phyloP scores from a whole-genome alignment of 2,797 vertebrate genomes.

The Euphonia xanthogaster region DNA sequence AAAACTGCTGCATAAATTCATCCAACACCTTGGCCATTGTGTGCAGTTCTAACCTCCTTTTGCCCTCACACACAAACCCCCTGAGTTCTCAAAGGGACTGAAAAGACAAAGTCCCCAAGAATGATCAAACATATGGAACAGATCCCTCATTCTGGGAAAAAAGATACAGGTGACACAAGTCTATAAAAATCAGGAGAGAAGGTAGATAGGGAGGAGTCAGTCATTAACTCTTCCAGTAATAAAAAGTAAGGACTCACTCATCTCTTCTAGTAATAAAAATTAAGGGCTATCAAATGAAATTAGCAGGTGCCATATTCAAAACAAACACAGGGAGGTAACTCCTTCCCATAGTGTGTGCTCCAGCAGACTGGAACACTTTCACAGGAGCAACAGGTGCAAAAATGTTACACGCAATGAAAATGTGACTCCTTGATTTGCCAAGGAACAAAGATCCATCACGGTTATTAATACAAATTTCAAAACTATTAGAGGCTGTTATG shows the following conservation, averaged over 20 bases:
- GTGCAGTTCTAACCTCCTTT: accelerated
- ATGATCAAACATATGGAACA: not conserved
- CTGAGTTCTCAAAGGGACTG: not conserved
- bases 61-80: not conserved
- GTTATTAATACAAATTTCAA: not conserved
- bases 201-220: not conserved
- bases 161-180: not conserved
- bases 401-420: accelerated
- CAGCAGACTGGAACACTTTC: not conserved
- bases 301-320: not conserved
- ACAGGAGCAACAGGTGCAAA: not conserved
- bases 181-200: not conserved
- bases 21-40: not conserved
- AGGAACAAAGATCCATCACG: not conserved
- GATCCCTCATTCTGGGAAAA: not conserved
- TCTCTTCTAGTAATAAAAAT: not conserved
- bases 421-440: accelerated
- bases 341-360: not conserved
- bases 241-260: not conserved
- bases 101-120: not conserved
- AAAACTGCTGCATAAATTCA: not conserved
- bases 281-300: not conserved
- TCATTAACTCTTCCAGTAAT: not conserved
- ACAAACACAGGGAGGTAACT: not conserved
- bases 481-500: not conserved